A percentile compares a stretch with the other conserved stretches of the same genome.
Evolutionary conservation across 1,140 invertebrate species (phyloP).

Genomic region (Camponotus pennsylvanicus): DNA sequence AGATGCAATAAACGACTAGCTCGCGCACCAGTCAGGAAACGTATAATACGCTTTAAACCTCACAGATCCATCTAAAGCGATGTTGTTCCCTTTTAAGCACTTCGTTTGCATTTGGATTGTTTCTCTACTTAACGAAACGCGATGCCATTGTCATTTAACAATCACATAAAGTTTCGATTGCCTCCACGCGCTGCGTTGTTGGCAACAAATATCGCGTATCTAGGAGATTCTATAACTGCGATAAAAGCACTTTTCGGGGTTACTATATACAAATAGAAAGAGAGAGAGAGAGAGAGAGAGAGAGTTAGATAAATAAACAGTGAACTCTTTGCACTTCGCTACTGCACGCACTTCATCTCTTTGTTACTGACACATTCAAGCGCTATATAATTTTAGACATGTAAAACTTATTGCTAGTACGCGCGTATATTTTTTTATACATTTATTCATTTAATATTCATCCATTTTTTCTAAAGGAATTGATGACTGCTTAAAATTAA

Average conservation of each 20-base stretch:
- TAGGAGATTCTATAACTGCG: slow-evolving; percentile 5
- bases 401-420: not conserved
- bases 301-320: slow-evolving; percentile 28
- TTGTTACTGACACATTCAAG: not conserved
- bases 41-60: slow-evolving; percentile 51
- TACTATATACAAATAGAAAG: not conserved
- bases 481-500: not conserved
- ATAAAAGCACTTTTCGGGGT: not conserved
- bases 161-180: slow-evolving; percentile 53
- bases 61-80: slow-evolving; percentile 38
- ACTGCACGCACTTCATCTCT: not conserved
- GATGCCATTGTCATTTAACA: slow-evolving; percentile 17
- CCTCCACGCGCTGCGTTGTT: not conserved
- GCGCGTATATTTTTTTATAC: no score
- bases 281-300: not conserved
- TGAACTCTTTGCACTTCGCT: not conserved
- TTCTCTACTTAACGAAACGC: not conserved
- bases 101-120: not conserved
- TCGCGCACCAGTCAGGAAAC: not conserved
- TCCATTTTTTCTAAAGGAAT: not conserved
- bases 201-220: slow-evolving; percentile 21
- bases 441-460: not conserved
- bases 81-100: slow-evolving; percentile 12
- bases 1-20: slow-evolving; percentile 25
- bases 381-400: not conserved